phyloP scores from a whole-genome alignment of 64 coral and sea anemone genomes.

The Acropora yongei region DNA sequence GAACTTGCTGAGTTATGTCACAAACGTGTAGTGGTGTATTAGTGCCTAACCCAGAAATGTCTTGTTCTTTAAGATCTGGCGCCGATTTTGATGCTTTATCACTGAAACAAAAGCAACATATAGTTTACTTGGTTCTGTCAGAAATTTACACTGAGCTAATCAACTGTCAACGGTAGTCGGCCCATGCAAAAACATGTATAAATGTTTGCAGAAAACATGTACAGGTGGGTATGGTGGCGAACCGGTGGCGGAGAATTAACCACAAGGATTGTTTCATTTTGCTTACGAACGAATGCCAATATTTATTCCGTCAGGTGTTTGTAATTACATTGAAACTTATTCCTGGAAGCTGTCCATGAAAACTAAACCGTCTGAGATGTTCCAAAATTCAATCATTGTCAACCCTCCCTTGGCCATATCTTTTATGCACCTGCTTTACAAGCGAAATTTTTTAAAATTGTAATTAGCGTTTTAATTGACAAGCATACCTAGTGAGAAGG shows the following conservation, averaged over 20 bases:
- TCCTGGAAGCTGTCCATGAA: no score
- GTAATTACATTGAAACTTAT: background rate
- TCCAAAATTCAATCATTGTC: background rate
- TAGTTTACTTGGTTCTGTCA: background rate
- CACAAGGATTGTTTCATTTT: background rate
- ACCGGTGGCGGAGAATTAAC: background rate
- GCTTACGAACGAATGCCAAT: background rate
- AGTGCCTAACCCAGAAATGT: background rate
- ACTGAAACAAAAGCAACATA: background rate
- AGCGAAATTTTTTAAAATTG: no score
- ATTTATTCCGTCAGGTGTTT: background rate
- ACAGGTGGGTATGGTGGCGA: background rate
- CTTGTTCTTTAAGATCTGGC: background rate
- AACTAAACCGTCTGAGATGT: no score
- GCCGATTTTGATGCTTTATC: background rate
- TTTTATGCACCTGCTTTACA: no score
- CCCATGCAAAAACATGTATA: background rate
- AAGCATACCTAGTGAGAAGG: no score
- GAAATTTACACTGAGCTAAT: background rate
- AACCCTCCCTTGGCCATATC: no score
- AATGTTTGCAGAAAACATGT: background rate
- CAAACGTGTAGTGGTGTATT: background rate
- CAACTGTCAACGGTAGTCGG: background rate
- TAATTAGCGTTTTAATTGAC: no score
- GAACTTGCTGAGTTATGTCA: background rate